phyloP scores from a whole-genome alignment of 2,888 invertebrate species.

The Papilio demoleus region DNA sequence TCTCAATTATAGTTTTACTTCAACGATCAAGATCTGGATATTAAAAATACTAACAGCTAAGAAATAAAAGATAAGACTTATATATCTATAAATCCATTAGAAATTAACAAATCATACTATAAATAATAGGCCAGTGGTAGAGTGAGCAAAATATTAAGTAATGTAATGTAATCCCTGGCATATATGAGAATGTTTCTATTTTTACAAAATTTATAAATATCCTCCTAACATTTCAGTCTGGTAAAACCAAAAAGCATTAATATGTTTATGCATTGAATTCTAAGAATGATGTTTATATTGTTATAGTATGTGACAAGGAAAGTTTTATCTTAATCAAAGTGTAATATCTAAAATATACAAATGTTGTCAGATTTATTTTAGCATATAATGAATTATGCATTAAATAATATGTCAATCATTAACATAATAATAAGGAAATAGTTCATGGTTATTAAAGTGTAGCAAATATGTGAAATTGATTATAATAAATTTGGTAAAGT shows the following conservation, averaged over 20 bases:
- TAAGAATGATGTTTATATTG: neutral
- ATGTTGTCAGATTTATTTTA: neutral
- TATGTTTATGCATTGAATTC: neutral
- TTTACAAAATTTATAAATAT: no score
- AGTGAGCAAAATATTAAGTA: no score
- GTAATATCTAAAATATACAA: neutral
- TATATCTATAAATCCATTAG: no score
- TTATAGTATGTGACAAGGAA: neutral
- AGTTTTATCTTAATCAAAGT: neutral
- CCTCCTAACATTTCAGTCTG: no score
- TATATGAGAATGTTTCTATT: no score
- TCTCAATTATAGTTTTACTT: no score
- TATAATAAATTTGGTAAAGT: neutral
- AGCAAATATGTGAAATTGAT: neutral
- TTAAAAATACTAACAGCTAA: no score
- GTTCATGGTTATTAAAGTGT: neutral
- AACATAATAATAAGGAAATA: constrained; percentile 11
- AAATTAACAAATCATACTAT: no score
- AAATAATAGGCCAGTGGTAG: no score
- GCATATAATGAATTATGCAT: constrained; percentile 2
- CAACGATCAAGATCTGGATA: no score
- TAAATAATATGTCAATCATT: neutral
- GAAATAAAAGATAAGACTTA: no score
- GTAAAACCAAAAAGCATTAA: neutral
- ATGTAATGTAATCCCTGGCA: no score